Conservation (phyloP, 92 coral and sea anemone genomes). For the Umimayanthus chanpuru region DNA sequence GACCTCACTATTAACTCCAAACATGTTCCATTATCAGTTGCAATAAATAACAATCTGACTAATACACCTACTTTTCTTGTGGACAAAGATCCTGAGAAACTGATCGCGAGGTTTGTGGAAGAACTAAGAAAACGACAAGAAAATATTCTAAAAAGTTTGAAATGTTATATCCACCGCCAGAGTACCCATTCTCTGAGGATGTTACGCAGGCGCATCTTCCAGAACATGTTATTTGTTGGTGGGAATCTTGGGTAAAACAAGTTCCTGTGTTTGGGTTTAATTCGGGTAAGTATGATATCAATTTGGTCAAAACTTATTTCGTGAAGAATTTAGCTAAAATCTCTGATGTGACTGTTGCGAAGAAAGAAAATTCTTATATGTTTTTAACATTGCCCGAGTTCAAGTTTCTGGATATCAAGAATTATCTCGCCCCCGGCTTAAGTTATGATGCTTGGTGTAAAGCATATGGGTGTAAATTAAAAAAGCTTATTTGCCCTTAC, state of each 20-base stretch:
- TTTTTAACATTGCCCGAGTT: background rate
- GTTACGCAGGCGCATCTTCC: no score
- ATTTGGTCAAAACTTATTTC: conserved; percentile 5
- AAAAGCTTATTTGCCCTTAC: background rate
- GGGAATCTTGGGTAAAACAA: conserved; percentile 2
- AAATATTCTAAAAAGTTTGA: background rate
- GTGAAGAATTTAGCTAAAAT: background rate
- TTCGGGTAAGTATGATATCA: conserved; percentile 24
- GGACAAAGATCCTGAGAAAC: no score
- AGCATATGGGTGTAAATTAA: no score
- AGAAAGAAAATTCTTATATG: conserved; percentile 28
- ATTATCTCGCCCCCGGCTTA: no score
- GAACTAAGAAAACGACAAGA: no score
- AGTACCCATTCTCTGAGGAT: no score
- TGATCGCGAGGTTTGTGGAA: no score
- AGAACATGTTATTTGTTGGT: background rate
- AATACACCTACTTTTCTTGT: no score
- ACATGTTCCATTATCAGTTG: no score
- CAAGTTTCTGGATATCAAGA: background rate
- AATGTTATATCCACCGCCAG: background rate
- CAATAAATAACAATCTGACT: no score
- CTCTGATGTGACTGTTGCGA: background rate
- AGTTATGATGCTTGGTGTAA: no score
- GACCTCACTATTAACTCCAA: background rate
- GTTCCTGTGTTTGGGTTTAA: no score